Evolutionary conservation across 1,140 invertebrate species (phyloP), one percentile per base, ranked within the genome.

Genomic region (Bombus waltoni): DNA sequence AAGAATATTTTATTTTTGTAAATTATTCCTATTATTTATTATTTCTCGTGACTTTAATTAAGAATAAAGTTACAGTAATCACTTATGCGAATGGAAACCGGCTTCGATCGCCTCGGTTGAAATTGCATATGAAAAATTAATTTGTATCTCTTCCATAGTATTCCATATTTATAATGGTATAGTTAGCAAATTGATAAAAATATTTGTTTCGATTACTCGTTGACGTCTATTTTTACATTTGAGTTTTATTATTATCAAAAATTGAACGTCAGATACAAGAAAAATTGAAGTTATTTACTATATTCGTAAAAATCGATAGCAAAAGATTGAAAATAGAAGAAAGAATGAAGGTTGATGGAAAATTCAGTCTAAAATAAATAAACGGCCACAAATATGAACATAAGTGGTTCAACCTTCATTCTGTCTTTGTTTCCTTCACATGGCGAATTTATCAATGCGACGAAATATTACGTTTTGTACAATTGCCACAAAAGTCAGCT

Each of bases 351-450:
- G 18, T 6, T 53, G 5, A 53, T 53, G 47, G 47, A 53, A 53
- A 53, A 53, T 53, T 53, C 18, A 1, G 4, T 32, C 32, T 32
- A 32, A 32, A 32, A 32, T 32, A 32, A 32, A 32, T 32, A 32
- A 32, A 53, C 68, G 59, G 35, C 83, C 78, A 85, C 81, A 85
- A 85, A 85, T 68, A 62, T 81, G 71, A 68, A 73, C 79, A 59
- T 74, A 81, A 81, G 59, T 75, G 70, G 71, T 66, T 81, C 71
- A 81, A 81, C n/a, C 38, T 81, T 81, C 71, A 44, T 74, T 81
- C 78, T 35, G 18, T 57, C 44, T 79, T 85, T 57, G 59, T 85
- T 85, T 81, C 35, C 71, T 44, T 1, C 80, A 40, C 62, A 70
- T 75, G 42, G 47, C 59, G 71, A 81, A 74, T 85, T 78, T 47